Evolutionary conservation across 2,113 vertebrate genomes (phyloP), one percentile per base, ranked within the genome.

Genomic region (Fregata magnificens): DNA sequence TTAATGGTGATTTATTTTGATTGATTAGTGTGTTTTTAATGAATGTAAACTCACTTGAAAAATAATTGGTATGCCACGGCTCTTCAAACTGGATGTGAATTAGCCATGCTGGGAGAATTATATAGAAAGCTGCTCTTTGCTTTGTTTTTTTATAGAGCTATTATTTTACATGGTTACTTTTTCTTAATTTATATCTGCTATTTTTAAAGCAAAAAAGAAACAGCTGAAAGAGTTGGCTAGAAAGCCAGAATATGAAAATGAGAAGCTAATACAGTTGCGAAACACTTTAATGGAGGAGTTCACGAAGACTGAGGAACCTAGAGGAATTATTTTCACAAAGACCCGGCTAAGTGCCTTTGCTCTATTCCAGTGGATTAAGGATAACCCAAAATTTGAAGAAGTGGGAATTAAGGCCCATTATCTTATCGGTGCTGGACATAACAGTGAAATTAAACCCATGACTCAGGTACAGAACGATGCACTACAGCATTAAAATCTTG

Each of bases 281-380:
- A 89, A 36, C 29, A 97, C 95, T 36, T 98, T 99, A 88, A 98
- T 99, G 96, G 97, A 98, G 17, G 98, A 99, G 92, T 99, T 99
- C 95, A 99, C 98, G 6, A 98, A 69, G 95, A 98, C 97, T 40
- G 45, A 89, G 8, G 69, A 96, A 40, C 97, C 99, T 21, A 98
- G 99, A 88, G 99, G 99, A 85, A 99, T 99, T 77, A 98, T 99
- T 97, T 99, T 99, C 97, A 99, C 99, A 70, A 99, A 99, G 98
- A 99, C 99, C 13, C 99, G 99, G 11, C 99, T 98, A 88, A 99
- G 99, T 52, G 99, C 99, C 45, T 98, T 98, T 52, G 99, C 99
- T 73, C 98, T 99, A 11, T 98, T 94, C 72, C 98, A 99, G 84
- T 99, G 99, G 99, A 98, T 99, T 94, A 97, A 97, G 74, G 99